Evolutionary conservation across 2,113 vertebrate genomes (phyloP).

Genomic region (Dicerorhinus sumatrensis): DNA sequence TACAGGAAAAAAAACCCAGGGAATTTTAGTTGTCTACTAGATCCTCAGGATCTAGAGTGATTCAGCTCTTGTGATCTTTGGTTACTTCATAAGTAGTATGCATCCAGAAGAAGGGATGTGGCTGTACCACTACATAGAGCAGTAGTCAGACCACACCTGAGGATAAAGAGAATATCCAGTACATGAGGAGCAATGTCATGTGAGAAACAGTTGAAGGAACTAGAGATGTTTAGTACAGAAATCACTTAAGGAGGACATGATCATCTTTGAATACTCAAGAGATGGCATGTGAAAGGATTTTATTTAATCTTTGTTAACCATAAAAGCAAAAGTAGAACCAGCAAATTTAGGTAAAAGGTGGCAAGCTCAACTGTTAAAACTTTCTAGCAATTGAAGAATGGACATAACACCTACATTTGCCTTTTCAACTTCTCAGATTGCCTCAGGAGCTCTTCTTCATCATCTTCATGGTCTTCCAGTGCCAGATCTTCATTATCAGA

Average conservation of each 20-base stretch:
- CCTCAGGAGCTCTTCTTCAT: constrained; percentile 90
- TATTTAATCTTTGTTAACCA: constrained; percentile 40
- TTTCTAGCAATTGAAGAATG: constrained; percentile 26
- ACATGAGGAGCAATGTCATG: neutral
- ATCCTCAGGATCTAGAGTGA: neutral
- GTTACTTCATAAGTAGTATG: neutral
- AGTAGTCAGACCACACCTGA: neutral
- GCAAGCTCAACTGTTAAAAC: neutral
- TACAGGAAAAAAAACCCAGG: neutral
- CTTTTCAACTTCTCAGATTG: constrained; percentile 84
- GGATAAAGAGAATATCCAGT: neutral
- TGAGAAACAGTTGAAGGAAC: neutral
- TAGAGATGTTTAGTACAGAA: neutral
- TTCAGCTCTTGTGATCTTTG: neutral
- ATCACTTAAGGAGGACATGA: neutral
- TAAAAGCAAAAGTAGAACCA: constrained; percentile 42
- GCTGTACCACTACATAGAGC: neutral
- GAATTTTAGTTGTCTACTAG: neutral
- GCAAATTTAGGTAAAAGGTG: neutral
- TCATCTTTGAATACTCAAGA: constrained; percentile 41
- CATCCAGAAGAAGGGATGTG: neutral
- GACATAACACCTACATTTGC: constrained; percentile 89
- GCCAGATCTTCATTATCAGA: constrained; percentile 75
- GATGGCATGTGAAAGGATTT: neutral
- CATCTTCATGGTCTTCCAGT: constrained; percentile 83